Evolutionary conservation across 2,113 vertebrate genomes (phyloP).

Genomic region (Sphaerodactylus townsendi): DNA sequence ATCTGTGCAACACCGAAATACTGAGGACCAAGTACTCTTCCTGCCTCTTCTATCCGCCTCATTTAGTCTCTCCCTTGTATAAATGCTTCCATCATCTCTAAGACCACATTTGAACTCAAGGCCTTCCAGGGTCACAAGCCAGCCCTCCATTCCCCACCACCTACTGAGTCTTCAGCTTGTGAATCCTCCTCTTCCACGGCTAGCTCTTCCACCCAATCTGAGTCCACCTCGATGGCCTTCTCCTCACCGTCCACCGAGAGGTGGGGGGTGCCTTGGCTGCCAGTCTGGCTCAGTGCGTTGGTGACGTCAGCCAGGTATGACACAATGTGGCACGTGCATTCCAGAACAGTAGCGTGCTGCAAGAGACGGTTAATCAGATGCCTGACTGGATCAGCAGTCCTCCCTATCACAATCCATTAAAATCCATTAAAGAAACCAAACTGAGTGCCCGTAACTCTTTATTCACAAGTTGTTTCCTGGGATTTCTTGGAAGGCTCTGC

Average conservation of each 20-base stretch:
- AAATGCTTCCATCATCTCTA: neutral
- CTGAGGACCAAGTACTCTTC: too few species aligned
- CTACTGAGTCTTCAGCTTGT: constrained; percentile 96
- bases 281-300: constrained; percentile 89
- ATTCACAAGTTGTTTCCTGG: too few species aligned
- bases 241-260: constrained; percentile 93
- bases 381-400: too few species aligned
- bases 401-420: too few species aligned
- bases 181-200: constrained; percentile 98
- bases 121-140: neutral
- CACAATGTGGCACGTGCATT: constrained; percentile 95
- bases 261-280: constrained; percentile 89
- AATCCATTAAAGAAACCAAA: too few species aligned
- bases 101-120: neutral
- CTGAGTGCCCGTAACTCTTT: too few species aligned
- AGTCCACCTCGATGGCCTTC: constrained; percentile 95
- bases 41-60: too few species aligned
- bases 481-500: neutral
- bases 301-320: constrained; percentile 97
- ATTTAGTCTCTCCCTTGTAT: neutral
- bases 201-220: constrained; percentile 97
- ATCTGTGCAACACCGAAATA: too few species aligned
- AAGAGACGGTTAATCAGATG: neutral
- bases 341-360: constrained; percentile 91
- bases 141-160: neutral